Conservation (phyloP, 2,797 vertebrate genomes). For the Manis pentadactyla region DNA sequence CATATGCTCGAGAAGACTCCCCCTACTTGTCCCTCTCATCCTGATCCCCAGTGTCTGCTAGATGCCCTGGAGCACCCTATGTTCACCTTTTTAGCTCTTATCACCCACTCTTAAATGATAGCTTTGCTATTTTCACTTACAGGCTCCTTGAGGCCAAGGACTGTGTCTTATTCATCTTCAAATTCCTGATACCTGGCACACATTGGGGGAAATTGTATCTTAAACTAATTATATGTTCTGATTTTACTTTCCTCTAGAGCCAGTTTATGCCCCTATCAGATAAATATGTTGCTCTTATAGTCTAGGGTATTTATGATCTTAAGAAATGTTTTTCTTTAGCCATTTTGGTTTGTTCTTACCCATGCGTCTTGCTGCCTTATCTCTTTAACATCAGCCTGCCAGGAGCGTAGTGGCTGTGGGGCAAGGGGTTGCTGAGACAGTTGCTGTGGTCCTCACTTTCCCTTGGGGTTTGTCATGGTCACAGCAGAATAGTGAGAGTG, state of each 20-base stretch:
- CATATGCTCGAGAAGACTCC: background rate
- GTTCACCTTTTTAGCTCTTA: background rate
- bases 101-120: background rate
- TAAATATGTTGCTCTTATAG: background rate
- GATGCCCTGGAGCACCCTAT: too few relatives aligned
- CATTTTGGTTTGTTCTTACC: background rate
- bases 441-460: background rate
- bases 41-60: background rate
- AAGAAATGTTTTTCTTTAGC: background rate
- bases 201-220: background rate
- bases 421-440: background rate
- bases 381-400: background rate
- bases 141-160: background rate
- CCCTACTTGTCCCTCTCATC: background rate
- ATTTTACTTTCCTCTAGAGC: conserved; percentile 36
- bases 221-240: background rate
- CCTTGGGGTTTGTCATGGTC: background rate
- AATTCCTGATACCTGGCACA: background rate
- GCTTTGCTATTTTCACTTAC: background rate
- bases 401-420: background rate
- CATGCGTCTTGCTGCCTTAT: background rate
- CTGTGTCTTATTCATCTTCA: background rate
- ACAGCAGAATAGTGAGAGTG: background rate
- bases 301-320: background rate
- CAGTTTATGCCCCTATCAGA: background rate